phyloP scores from a whole-genome alignment of 2,888 invertebrate species.

The Callosobruchus maculatus region DNA sequence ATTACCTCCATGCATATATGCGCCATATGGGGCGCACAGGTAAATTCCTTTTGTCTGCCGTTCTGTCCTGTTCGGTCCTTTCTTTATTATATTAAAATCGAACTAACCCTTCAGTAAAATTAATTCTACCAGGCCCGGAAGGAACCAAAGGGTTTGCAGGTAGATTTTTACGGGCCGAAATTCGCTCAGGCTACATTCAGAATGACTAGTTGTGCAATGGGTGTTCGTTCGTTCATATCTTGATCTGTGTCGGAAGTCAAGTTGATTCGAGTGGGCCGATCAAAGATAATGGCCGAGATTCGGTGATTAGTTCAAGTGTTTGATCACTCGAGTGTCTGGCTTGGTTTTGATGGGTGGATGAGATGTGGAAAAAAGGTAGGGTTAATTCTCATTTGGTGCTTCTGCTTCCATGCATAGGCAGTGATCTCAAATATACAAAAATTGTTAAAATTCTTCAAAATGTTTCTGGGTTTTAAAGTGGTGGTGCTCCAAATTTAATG shows the following conservation, averaged over 20 bases:
- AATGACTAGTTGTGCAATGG: slow-evolving; percentile 37
- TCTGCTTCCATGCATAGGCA: too few relatives aligned
- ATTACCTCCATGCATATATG: slow-evolving; percentile 24
- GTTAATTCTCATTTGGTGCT: not conserved
- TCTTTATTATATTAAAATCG: slow-evolving; percentile 39
- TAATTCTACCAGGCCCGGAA: slow-evolving; percentile 39
- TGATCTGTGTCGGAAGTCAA: slow-evolving; percentile 16
- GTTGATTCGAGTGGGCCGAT: not conserved
- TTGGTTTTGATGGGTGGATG: not conserved
- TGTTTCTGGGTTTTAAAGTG: too few relatives aligned
- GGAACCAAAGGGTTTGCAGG: slow-evolving; percentile 46
- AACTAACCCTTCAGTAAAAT: slow-evolving; percentile 41
- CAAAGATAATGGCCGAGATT: not conserved
- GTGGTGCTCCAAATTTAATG: too few relatives aligned
- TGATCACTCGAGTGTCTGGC: not conserved
- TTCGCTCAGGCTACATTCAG: slow-evolving; percentile 15
- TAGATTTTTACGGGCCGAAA: slow-evolving; percentile 38
- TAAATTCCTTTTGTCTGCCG: slow-evolving; percentile 40
- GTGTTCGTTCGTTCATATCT: slow-evolving; percentile 42
- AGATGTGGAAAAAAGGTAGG: not conserved
- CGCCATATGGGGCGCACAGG: slow-evolving; percentile 45
- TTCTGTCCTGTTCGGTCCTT: not conserved
- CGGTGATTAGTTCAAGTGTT: slow-evolving; percentile 2
- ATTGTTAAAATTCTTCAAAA: too few relatives aligned
- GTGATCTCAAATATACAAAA: too few relatives aligned